Conservation (phyloP, 2,888 invertebrate genomes). For the Lordiphosa andalusiaca region DNA sequence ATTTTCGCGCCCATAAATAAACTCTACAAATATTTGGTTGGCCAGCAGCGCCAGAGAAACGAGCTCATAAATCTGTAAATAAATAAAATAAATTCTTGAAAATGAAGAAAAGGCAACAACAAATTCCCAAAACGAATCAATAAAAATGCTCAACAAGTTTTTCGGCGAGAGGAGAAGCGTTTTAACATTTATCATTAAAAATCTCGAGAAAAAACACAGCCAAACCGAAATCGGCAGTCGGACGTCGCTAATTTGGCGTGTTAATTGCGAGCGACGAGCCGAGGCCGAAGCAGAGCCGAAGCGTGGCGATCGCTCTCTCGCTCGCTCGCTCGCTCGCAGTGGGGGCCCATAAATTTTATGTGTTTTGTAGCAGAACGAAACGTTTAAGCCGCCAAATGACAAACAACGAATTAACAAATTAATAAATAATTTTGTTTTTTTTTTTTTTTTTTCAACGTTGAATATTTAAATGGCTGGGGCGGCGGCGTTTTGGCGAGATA, state of each 20-base stretch:
- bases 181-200: slow-evolving; percentile 54
- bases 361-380: slow-evolving; percentile 73
- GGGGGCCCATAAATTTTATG: slow-evolving; percentile 63
- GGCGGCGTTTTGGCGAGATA: slow-evolving; percentile 11
- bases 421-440: slow-evolving; percentile 66
- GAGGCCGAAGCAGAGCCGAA: slow-evolving; percentile 15
- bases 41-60: slow-evolving; percentile 28
- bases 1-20: slow-evolving; percentile 64
- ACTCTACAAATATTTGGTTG: slow-evolving; percentile 66
- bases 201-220: not conserved
- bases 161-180: slow-evolving; percentile 17
- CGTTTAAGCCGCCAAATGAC: slow-evolving; percentile 75
- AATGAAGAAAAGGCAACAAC: slow-evolving; percentile 20
- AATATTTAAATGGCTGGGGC: slow-evolving; percentile 47
- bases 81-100: slow-evolving; percentile 68
- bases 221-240: slow-evolving; percentile 15
- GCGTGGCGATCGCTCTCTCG: slow-evolving; percentile 8
- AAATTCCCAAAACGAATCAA: slow-evolving; percentile 70
- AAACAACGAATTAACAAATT: slow-evolving; percentile 75
- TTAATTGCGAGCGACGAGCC: slow-evolving; percentile 62
- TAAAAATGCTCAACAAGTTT: slow-evolving; percentile 73
- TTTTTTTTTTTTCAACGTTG: slow-evolving; percentile 38
- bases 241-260: slow-evolving; percentile 70
- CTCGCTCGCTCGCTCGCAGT: slow-evolving; percentile 20
- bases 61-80: slow-evolving; percentile 72